Evolutionary conservation across 2,888 invertebrate species (phyloP), one percentile per base, ranked within the genome.

Genomic region (Amphipyra berbera): DNA sequence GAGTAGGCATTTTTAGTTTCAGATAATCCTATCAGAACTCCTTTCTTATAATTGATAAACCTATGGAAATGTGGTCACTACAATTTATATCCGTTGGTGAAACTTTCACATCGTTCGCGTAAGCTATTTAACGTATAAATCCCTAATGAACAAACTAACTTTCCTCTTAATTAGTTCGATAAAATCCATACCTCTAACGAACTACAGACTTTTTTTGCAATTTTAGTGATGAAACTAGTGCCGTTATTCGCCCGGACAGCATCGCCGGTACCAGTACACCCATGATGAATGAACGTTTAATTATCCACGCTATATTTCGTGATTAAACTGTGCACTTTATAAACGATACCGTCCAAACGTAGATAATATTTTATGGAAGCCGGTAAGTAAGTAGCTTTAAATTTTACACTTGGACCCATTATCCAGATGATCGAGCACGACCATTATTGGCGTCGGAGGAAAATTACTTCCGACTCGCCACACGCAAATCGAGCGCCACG

Each of bases 391-490:
- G 82, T 76, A 78, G 68, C 80, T 81, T 83, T 81, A 82, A 85
- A 86, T 85, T 83, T 85, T 80, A 85, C 80, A 87, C 82, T 82
- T 68, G 66, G 78, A 72, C 68, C 80, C 78, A 83, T 88, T 86
- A 80, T 62, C 48, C 84, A 82, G 77, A 83, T 81, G 83, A 82
- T 81, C 74, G 79, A 80, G 67, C 79, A 78, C 79, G 57, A 65
- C 76, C 70, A 84, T 88, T 88, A 88, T 85, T 84, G 82, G 80
- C 80, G 81, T 82, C 79, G 79, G 78, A 83, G 76, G 85, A 82
- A 88, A 88, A 90, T 90, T 88, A 84, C 86, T 88, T 89, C 87
- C 85, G 86, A 87, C 78, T 84, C 79, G 82, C 81, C 82, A 81
- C 87, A 88, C 87, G 87, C 85, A 85, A 86, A 83, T 82, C 64